A percentile compares a stretch with the other conserved stretches of the same genome.
Evolutionary conservation across 1,140 invertebrate species (phyloP).

Genomic region (Scylla paramamosain): DNA sequence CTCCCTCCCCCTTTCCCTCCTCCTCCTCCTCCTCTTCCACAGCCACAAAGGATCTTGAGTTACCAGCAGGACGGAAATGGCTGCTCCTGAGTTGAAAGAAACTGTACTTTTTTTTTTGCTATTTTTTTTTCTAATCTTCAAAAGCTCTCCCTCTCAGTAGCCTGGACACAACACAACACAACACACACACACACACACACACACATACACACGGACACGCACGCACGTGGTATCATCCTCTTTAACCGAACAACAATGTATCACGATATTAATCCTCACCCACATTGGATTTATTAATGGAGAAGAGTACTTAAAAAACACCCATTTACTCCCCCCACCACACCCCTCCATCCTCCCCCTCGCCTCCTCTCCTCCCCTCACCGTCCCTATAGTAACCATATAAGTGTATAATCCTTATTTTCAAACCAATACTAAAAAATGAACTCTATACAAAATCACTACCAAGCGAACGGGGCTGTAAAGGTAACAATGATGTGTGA

Average conservation of each 20-base stretch:
- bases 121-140: background rate
- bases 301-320: no score
- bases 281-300: no score
- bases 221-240: background rate
- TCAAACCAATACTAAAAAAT: no score
- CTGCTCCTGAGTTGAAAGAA: conserved; percentile 11
- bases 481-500: no score
- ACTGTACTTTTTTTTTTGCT: background rate
- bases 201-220: background rate
- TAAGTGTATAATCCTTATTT: no score
- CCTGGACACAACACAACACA: background rate
- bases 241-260: no score
- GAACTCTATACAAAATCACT: no score
- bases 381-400: background rate
- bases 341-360: no score
- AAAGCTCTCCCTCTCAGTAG: background rate
- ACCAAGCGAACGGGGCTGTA: no score
- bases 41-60: conserved; percentile 22
- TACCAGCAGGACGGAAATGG: conserved; percentile 10
- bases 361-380: background rate
- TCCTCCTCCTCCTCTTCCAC: background rate
- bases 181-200: conserved; percentile 20
- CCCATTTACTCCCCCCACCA: no score
- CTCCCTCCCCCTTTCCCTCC: background rate
- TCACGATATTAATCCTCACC: no score